These are phyloP conservation scores for Labia minor DNA, from an alignment of 2,888 invertebrate species.

Conservation along the genomic window DNA sequence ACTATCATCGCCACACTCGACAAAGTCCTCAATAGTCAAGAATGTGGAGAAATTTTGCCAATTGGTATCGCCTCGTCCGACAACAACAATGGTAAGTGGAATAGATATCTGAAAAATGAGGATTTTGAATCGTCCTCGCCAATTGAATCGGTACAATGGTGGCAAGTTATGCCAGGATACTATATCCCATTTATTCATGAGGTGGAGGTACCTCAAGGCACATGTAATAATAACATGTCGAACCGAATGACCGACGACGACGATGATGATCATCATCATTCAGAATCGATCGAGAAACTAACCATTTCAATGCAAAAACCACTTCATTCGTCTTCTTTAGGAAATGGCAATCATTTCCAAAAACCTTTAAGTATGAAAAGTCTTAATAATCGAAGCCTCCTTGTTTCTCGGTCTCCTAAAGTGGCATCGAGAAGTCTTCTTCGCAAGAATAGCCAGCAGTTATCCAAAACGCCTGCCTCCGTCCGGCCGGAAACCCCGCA, in stretches of 20 bases:
- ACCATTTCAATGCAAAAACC: too few relatives aligned
- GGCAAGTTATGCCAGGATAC: too few relatives aligned
- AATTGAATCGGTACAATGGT: too few relatives aligned
- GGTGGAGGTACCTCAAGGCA: too few relatives aligned
- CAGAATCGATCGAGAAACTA: neutral
- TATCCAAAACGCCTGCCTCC: neutral
- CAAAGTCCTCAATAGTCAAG: too few relatives aligned
- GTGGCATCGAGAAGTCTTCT: neutral
- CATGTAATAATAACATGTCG: neutral
- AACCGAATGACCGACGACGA: neutral
- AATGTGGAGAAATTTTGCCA: too few relatives aligned
- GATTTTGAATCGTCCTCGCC: too few relatives aligned
- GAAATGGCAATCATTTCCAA: neutral
- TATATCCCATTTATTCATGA: too few relatives aligned
- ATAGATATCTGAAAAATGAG: too few relatives aligned
- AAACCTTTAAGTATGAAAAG: neutral
- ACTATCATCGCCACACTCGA: too few relatives aligned
- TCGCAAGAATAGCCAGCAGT: neutral
- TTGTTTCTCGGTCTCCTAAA: neutral
- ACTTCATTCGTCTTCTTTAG: neutral
- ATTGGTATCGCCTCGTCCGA: too few relatives aligned
- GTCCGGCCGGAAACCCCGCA: conserved; percentile 35
- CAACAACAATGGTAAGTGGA: too few relatives aligned
- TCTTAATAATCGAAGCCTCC: neutral
- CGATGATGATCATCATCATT: neutral